Evolutionary conservation across 2,113 vertebrate genomes (phyloP).

Genomic region (human (Homo sapiens)): DNA sequence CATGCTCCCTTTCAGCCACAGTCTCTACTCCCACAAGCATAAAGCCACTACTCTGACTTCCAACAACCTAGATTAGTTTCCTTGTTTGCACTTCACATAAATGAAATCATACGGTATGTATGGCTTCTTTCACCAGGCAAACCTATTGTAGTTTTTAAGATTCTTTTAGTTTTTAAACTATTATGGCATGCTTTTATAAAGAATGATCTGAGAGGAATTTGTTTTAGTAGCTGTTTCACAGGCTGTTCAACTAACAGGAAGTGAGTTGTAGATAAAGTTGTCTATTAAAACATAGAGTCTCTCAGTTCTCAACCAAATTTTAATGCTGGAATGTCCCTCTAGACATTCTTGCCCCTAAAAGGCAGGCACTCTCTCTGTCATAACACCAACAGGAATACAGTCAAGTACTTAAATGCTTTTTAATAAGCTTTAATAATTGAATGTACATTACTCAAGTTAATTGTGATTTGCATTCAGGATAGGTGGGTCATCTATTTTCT

Average conservation of each 20-base stretch:
- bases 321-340: slow-evolving; percentile 49
- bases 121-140: background rate
- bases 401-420: slow-evolving; percentile 38
- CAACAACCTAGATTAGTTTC: background rate
- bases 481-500: slow-evolving; percentile 3
- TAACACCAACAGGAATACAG: background rate
- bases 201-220: slow-evolving; percentile 55
- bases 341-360: slow-evolving; percentile 63
- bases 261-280: slow-evolving; percentile 63
- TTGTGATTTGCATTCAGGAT: background rate
- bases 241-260: slow-evolving; percentile 62
- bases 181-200: slow-evolving; percentile 44
- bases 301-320: slow-evolving; percentile 40
- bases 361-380: slow-evolving; percentile 26
- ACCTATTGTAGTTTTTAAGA: slow-evolving; percentile 44
- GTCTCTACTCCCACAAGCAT: accelerated
- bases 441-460: slow-evolving; percentile 37
- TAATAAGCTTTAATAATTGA: slow-evolving; percentile 49
- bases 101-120: background rate
- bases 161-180: slow-evolving; percentile 52
- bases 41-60: background rate
- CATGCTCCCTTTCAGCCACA: background rate
- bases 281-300: slow-evolving; percentile 51
- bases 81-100: background rate
- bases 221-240: slow-evolving; percentile 60